Percentiles rank a stretch among this genome's conserved stretches.
These are phyloP conservation scores for Timandra comae DNA, from an alignment of 2,888 invertebrate species.

Conservation along the genomic window DNA sequence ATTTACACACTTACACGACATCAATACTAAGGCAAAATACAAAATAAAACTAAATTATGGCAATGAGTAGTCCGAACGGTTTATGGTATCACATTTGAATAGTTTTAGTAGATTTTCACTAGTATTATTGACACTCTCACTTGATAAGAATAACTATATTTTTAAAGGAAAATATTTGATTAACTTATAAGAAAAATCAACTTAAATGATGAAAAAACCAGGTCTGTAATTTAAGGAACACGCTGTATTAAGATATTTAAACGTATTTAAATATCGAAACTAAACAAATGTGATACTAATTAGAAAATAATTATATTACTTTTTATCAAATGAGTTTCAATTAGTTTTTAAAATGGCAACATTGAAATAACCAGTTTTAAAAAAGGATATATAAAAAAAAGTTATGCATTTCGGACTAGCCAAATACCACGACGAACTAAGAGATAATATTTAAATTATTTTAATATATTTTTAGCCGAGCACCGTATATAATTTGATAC, in stretches of 20 bases:
- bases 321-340: not conserved
- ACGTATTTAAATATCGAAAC: not conserved
- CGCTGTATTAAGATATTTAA: not conserved
- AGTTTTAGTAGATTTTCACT: no score
- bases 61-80: conserved; percentile 63
- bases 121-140: not conserved
- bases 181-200: no score
- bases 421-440: conserved; percentile 47
- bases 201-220: no score
- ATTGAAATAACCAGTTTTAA: conserved; percentile 1
- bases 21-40: conserved; percentile 47
- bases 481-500: conserved; percentile 36
- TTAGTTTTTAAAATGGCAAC: conserved; percentile 3
- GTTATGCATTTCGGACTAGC: conserved; percentile 56
- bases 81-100: conserved; percentile 3
- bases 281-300: no score
- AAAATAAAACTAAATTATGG: conserved; percentile 61
- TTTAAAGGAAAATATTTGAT: not conserved
- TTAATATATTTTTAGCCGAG: conserved; percentile 35
- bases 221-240: no score
- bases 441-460: conserved; percentile 29
- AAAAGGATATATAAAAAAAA: conserved; percentile 22
- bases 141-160: not conserved
- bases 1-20: conserved; percentile 49
- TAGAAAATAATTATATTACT: no score